Evolutionary conservation across 2,888 invertebrate genomes (phyloP).

Genomic region (Hedychridium roseum): DNA sequence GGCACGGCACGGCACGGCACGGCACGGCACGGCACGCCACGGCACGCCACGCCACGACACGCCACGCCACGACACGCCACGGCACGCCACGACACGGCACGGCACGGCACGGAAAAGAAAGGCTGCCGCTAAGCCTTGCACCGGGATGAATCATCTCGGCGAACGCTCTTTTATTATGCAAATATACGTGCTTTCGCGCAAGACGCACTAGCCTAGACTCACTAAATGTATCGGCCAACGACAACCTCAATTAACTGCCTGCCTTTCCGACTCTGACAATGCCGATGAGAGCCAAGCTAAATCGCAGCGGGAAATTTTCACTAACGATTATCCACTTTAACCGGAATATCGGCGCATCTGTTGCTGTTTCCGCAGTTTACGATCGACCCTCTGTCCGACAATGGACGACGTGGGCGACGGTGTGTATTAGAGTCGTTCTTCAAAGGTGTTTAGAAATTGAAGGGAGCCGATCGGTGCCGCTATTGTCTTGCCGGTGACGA

Average conservation of each 20-base stretch:
- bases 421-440: constrained; percentile 34
- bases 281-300: no score
- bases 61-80: neutral
- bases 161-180: constrained; percentile 56
- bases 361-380: constrained; percentile 24
- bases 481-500: constrained; percentile 38
- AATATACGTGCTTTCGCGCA: constrained; percentile 46
- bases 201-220: constrained; percentile 25
- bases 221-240: no score
- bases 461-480: constrained; percentile 29
- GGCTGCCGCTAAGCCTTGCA: constrained; percentile 37
- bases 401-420: constrained; percentile 31
- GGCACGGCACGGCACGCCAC: neutral
- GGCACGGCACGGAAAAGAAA: neutral
- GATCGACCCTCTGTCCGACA: constrained; percentile 29
- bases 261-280: no score
- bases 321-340: no score
- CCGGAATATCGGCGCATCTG: constrained; percentile 12
- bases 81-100: neutral
- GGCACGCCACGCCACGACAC: neutral
- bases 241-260: no score
- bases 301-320: no score
- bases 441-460: constrained; percentile 41
- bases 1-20: neutral
- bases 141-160: constrained; percentile 50